phyloP scores from a whole-genome alignment of 2,888 invertebrate genomes.

The Pseudococcus viburni region DNA sequence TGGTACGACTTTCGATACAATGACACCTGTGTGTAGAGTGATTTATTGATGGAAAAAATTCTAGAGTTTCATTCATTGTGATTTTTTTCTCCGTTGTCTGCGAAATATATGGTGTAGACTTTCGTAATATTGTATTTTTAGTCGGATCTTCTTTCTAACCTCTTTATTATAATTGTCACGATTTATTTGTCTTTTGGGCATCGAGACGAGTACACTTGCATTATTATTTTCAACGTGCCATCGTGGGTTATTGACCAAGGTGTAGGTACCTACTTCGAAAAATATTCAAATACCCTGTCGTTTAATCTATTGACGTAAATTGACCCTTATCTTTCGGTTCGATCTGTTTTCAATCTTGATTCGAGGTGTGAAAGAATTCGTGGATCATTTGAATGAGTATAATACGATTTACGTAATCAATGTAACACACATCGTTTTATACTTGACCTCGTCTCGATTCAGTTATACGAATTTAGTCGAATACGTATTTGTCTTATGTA shows the following conservation, averaged over 20 bases:
- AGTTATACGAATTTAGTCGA: neutral
- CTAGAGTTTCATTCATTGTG: neutral
- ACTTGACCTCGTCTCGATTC: slow-evolving; percentile 49
- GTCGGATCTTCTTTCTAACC: neutral
- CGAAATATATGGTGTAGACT: neutral
- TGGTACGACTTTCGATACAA: neutral
- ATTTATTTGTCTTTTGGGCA: slow-evolving; percentile 16
- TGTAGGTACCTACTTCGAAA: neutral
- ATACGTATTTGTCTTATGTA: neutral
- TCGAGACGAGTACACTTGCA: neutral
- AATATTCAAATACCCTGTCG: neutral
- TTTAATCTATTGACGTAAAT: slow-evolving; percentile 1
- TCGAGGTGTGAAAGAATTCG: neutral
- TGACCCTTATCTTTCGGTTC: neutral
- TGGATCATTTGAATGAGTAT: neutral
- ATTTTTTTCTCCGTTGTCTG: neutral
- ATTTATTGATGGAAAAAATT: slow-evolving; percentile 6
- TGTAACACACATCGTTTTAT: slow-evolving; percentile 5
- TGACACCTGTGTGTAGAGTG: neutral
- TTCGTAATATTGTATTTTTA: neutral
- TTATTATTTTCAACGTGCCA: neutral
- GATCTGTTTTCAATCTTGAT: slow-evolving; percentile 11
- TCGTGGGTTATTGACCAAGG: slow-evolving; percentile 20
- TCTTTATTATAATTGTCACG: neutral
- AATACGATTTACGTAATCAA: slow-evolving; percentile 30